Conservation (phyloP, 2,797 vertebrate genomes). For the Knipowitschia caucasica region DNA sequence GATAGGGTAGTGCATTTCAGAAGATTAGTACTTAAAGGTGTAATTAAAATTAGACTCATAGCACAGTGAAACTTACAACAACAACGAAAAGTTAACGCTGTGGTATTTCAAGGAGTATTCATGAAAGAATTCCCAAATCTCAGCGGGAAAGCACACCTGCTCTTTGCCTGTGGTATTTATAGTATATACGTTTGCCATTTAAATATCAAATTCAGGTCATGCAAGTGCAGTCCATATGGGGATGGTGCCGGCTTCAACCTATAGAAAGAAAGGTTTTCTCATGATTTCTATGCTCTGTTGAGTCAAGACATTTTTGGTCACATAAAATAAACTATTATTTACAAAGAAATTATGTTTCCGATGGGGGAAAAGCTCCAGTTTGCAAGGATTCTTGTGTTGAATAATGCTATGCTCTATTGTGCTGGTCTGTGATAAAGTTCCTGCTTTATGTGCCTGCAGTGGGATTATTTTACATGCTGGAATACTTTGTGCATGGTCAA, state of each 20-base stretch:
- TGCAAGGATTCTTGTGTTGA: no score
- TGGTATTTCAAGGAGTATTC: slow-evolving; percentile 21
- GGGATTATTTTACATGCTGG: slow-evolving; percentile 1
- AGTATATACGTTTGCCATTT: slow-evolving; percentile 29
- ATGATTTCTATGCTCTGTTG: slow-evolving; percentile 38
- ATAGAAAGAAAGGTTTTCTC: slow-evolving; percentile 52
- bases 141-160: slow-evolving; percentile 19
- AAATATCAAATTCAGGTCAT: slow-evolving; percentile 31
- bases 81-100: no score
- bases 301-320: slow-evolving; percentile 47
- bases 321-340: no score
- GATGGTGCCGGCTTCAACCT: slow-evolving; percentile 29
- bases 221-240: slow-evolving; percentile 6
- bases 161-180: slow-evolving; percentile 23
- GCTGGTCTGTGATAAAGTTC: not conserved
- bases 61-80: not conserved
- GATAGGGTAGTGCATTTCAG: slow-evolving; percentile 52
- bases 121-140: slow-evolving; percentile 13
- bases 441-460: not conserved
- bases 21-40: slow-evolving; percentile 38
- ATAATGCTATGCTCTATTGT: not conserved
- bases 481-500: not conserved
- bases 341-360: no score
- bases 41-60: slow-evolving; percentile 44
- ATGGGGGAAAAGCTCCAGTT: no score